Evolutionary conservation across 2,888 invertebrate genomes (phyloP), one percentile per base, ranked within the genome.

Genomic region (Microctonus brassicae): DNA sequence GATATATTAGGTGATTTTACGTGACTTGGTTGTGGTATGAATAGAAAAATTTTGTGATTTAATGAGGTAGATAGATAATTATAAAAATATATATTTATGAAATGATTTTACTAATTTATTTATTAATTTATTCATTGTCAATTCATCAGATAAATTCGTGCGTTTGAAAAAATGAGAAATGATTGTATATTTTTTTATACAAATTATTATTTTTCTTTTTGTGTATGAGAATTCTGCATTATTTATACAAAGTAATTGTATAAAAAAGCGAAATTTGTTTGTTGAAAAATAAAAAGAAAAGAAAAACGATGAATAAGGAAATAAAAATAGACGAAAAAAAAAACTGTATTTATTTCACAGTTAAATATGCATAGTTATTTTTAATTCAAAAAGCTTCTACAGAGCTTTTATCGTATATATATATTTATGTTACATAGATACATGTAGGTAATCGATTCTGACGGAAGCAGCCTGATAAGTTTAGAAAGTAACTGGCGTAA

Each of bases 21-120:
- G 67, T 60, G 47, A 60, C 58, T 67, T 1, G 36, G 20, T 60
- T 67, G 47, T 67, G 47, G n/a, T 60, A 67, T 60, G 36, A 24
- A 42, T 58, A 24, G 22, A 39, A 26, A 58, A 26, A 57, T 47
- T 47, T 7, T 24, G 53, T 55, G 26, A 29, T 26, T 26, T n/a
- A 17, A 55, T 47, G 47, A 17, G 7, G 7, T 7, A 29, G 7
- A 29, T 29, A 29, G 4, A 29, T 29, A 29, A 5, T 29, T 29
- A 29, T 29, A 29, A 29, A 29, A 5, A 29, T 29, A 29, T 29
- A 29, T n/a, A n/a, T n/a, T n/a, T n/a, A n/a, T n/a, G n/a, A n/a
- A n/a, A n/a, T n/a, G n/a, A n/a, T n/a, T n/a, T n/a, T n/a, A n/a
- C n/a, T n/a, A n/a, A n/a, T n/a, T n/a, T n/a, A n/a, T n/a, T n/a